Evolutionary conservation across 2,113 vertebrate genomes (phyloP), one percentile per base, ranked within the genome.

Genomic region (Trinectes maculatus): DNA sequence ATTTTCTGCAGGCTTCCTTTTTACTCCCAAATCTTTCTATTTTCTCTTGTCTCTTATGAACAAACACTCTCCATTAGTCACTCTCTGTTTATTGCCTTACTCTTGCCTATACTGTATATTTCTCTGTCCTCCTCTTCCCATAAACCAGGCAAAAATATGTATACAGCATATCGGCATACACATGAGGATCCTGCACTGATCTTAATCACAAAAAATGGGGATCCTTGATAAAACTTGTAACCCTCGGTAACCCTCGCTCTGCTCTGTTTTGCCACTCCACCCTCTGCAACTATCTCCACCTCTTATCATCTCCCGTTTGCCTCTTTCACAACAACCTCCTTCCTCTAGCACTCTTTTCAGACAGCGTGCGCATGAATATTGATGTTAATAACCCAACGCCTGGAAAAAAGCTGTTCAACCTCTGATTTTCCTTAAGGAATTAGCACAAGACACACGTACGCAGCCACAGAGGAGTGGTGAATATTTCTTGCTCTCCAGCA

Each of bases 351-450:
- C 62, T 75, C 49, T 36, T 77, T 74, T 52, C 53, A 2, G 40
- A 61, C 68, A 56, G 55, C 44, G 51, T 90, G 83, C 29, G 52
- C 57, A 83, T 87, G 85, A 86, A 89, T 90, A 89, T 84, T 87
- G 66, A 89, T 88, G 80, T 85, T 87, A 87, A 85, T 89, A 84
- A 83, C 67, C 55, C 57, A 51, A 74, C 2, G 62, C 44, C 66
- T 83, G 70, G 4, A 78, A 89, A 90, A 85, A 80, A 74, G 78
- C 61, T 68, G 65, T 78, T 85, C 77, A 82, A 47, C 75, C 64
- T 69, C 70, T 82, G 77, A 86, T 85, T 78, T 86, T 16, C 44
- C 83, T 70, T 1, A 5, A 54, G 59, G 80, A 83, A 43, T 66
- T 55, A 49, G 22, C 46, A 56, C 67, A 63, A 59, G 11, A 63